phyloP scores from a whole-genome alignment of 2,797 vertebrate species.

The Hylomyscus alleni region DNA sequence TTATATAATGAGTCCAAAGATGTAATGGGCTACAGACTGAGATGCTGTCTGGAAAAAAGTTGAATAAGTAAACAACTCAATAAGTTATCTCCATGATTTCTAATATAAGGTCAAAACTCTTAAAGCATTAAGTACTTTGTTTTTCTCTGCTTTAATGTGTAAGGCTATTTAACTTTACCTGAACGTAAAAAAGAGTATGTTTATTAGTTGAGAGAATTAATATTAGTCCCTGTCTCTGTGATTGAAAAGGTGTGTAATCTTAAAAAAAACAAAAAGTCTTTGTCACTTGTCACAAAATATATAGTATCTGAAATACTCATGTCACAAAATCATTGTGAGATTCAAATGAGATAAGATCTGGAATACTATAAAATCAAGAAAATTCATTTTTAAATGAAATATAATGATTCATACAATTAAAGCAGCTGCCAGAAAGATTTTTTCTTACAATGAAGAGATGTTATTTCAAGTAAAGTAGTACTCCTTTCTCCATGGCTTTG shows the following conservation, averaged over 20 bases:
- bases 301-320: neutral
- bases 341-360: constrained; percentile 33
- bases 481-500: neutral
- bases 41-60: neutral
- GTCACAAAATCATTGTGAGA: constrained; percentile 12
- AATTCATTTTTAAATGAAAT: constrained; percentile 20
- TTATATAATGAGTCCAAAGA: too few species aligned
- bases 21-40: neutral
- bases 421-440: neutral
- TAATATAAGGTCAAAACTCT: constrained; percentile 19
- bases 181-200: neutral
- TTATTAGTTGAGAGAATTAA: neutral
- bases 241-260: neutral
- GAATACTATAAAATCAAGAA: neutral
- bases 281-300: neutral
- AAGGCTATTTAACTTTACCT: neutral
- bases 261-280: neutral
- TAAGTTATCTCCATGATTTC: neutral
- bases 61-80: neutral
- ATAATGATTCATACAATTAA: constrained; percentile 24
- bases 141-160: constrained; percentile 8
- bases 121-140: neutral
- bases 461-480: neutral
- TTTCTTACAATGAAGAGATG: neutral
- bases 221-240: neutral